These are phyloP conservation scores for Cassiopea andromeda DNA, from an alignment of 30 jellyfish, hydroid and myxozoan species.

Conservation along the genomic window DNA sequence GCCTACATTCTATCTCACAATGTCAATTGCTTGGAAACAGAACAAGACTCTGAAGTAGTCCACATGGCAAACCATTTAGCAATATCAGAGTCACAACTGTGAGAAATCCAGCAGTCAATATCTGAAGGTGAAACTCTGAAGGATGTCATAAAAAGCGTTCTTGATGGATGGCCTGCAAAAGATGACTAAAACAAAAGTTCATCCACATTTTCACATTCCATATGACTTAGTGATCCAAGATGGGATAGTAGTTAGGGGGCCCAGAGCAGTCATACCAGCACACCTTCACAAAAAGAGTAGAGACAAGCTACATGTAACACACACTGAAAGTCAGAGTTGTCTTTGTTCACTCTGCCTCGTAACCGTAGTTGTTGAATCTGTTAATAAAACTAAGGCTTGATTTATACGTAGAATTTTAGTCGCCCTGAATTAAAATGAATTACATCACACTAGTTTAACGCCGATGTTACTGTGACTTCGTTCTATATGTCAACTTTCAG, in stretches of 20 bases:
- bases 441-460: too few species aligned
- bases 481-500: too few species aligned
- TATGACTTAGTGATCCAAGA: constrained; percentile 33
- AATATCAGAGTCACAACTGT: constrained; percentile 37
- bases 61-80: constrained; percentile 32
- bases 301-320: constrained; percentile 10
- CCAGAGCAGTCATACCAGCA: background rate
- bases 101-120: constrained; percentile 35
- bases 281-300: constrained; percentile 2
- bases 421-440: too few species aligned
- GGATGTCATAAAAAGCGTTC: background rate
- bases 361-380: too few species aligned
- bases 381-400: too few species aligned
- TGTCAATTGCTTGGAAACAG: constrained; percentile 7
- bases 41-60: constrained; percentile 14
- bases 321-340: constrained; percentile 6
- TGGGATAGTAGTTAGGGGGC: constrained; percentile 12
- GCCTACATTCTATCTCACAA: constrained; percentile 27
- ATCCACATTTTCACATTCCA: constrained; percentile 1
- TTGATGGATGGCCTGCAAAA: constrained; percentile 24
- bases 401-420: too few species aligned
- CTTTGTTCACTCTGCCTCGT: background rate
- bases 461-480: too few species aligned
- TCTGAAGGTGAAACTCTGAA: constrained; percentile 28
- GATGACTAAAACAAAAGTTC: background rate